Conservation (phyloP, 2,888 invertebrate species). For the Drosophila hamatofila region DNA sequence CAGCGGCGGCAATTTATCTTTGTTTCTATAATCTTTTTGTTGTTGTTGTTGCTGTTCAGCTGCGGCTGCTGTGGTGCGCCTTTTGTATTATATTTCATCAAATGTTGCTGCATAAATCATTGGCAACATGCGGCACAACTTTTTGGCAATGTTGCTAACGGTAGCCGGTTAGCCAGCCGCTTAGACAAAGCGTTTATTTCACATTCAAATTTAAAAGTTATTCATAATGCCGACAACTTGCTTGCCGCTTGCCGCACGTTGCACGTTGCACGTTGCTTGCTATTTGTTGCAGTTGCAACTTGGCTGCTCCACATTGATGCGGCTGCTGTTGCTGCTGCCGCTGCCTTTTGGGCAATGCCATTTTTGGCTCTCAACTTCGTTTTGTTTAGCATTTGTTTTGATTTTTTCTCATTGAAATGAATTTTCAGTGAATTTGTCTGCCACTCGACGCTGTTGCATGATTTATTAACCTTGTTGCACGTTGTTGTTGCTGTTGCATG, state of each 20-base stretch:
- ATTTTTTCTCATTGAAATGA: conserved; percentile 60
- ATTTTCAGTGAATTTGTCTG: conserved; percentile 75
- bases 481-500: conserved; percentile 42
- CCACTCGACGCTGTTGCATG: conserved; percentile 68
- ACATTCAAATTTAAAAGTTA: conserved; percentile 79
- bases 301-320: conserved; percentile 72
- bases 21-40: conserved; percentile 43
- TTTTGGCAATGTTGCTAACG: conserved; percentile 67
- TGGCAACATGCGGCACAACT: conserved; percentile 58
- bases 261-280: conserved; percentile 8
- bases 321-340: conserved; percentile 70
- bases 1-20: conserved; percentile 73
- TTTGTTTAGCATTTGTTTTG: conserved; percentile 69
- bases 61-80: conserved; percentile 54
- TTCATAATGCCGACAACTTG: conserved; percentile 76
- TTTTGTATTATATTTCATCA: conserved; percentile 80
- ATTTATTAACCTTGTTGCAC: conserved; percentile 76
- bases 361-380: conserved; percentile 52
- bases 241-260: conserved; percentile 31
- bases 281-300: conserved; percentile 13
- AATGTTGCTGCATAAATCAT: conserved; percentile 78
- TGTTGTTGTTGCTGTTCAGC: conserved; percentile 20
- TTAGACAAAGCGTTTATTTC: conserved; percentile 80
- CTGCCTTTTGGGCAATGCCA: conserved; percentile 61
- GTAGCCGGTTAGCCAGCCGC: conserved; percentile 58